Conservation (phyloP, 2,888 invertebrate genomes). For the Aleiodes alternator region DNA sequence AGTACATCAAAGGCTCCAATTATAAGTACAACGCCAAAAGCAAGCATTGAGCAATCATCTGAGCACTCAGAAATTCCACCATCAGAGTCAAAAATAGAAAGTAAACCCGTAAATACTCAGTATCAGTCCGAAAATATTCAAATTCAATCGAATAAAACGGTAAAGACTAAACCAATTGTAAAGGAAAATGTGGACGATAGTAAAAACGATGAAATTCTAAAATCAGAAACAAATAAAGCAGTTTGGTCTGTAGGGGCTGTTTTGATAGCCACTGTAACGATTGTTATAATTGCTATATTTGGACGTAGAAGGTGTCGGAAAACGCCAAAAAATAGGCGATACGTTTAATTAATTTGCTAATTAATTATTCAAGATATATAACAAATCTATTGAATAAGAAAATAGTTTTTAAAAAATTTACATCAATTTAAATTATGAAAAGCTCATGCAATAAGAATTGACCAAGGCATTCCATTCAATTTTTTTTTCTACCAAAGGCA, state of each 20-base stretch:
- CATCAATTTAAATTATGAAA: no score
- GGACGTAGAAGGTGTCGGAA: slow-evolving; percentile 68
- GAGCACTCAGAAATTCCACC: not conserved
- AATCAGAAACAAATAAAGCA: slow-evolving; percentile 66
- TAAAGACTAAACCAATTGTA: slow-evolving; percentile 16
- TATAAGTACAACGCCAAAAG: slow-evolving; percentile 39
- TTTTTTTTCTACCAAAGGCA: slow-evolving; percentile 7
- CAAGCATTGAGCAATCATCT: slow-evolving; percentile 19
- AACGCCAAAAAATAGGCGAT: slow-evolving; percentile 72
- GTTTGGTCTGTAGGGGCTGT: slow-evolving; percentile 69
- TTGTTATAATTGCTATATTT: slow-evolving; percentile 70
- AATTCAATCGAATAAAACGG: slow-evolving; percentile 32
- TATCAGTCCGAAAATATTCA: not conserved
- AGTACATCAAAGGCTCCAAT: slow-evolving; percentile 54
- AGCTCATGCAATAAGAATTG: not conserved
- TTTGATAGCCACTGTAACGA: slow-evolving; percentile 65
- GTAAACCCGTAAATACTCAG: not conserved
- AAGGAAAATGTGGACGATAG: slow-evolving; percentile 1
- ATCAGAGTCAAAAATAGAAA: slow-evolving; percentile 24
- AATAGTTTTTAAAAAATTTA: not conserved
- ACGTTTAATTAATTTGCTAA: slow-evolving; percentile 59
- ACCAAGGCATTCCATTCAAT: no score
- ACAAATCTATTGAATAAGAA: not conserved
- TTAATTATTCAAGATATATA: not conserved
- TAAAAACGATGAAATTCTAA: slow-evolving; percentile 55